Base-by-base conservation (phyloP, 2,113 vertebrate species). In the Cynocephalus volans region DNA sequence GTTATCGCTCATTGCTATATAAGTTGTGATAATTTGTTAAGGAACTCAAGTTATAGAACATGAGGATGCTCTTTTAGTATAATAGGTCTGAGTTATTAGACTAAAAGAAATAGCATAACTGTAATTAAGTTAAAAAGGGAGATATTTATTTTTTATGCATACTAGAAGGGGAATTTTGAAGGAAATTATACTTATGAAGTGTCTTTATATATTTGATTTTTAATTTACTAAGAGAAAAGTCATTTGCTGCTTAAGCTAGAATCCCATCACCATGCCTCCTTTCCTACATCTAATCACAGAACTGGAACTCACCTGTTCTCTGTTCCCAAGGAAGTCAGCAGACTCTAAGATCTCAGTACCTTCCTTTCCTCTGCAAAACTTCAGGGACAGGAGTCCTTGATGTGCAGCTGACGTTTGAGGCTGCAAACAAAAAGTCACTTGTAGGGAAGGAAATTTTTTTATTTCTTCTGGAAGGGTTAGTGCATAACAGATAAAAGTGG, bases 121-220 rank as follows among this genome's bases (percentile, higher is more conserved):
- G n/a, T 82, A 81, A 60, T 60, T 91, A 89, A 65, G 11, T 81
- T 94, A 12, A 82, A 76, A 24, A 73, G 24, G 76, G 8, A 83
- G 36, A 70, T 77, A 72, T 6, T 90, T 45, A 45, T 70, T 93
- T 93, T 91, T 77, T 52, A 77, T 70, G 28, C 23, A 88, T 88
- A 26, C 6, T n/a, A 72, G n/a, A 89, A 96, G 48, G 33, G 33
- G 69, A 81, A 90, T 58, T 95, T 93, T 95, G 26, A 90, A 75
- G 50, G 73, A 90, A 93, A 97, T 80, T 81, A 48, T 54, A 52
- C 6, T 54, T 91, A 84, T 64, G 50, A 36, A 31, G 17, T 33
- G 9, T 77, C 31, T 84, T 89, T 48, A n/a, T 54, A 12, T 79
- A 54, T 56, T 79, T 79, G 36, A 41, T 19, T 75, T 93, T 93